phyloP scores from a whole-genome alignment of 2,113 vertebrate species.

The Isurus oxyrinchus region DNA sequence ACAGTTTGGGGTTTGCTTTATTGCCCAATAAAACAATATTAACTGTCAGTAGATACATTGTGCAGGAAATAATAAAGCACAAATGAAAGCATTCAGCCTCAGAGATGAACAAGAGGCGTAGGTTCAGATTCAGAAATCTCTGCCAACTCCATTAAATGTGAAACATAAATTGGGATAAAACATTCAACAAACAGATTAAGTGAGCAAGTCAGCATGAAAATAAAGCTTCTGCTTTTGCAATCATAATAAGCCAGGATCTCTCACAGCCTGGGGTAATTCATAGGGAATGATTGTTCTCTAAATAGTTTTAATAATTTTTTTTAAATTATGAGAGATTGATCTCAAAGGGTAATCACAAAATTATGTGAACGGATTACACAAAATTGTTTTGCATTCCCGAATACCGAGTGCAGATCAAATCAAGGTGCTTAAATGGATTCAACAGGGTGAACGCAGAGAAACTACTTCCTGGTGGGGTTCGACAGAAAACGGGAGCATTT shows the following conservation, averaged over 20 bases:
- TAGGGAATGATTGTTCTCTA: background rate
- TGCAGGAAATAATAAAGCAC: background rate
- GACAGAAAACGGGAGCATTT: background rate
- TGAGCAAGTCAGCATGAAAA: background rate
- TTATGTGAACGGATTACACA: background rate
- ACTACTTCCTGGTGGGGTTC: background rate
- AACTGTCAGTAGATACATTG: background rate
- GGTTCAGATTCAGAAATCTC: background rate
- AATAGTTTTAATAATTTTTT: background rate
- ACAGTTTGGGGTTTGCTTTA: background rate
- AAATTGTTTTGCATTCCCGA: background rate
- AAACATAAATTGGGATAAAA: constrained; percentile 12
- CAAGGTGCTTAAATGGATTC: background rate
- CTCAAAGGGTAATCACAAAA: background rate
- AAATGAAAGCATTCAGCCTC: background rate
- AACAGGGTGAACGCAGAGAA: background rate
- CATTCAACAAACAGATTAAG: constrained; percentile 3
- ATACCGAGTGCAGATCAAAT: background rate
- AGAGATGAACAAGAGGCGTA: background rate
- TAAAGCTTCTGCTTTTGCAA: background rate
- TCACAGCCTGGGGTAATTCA: background rate
- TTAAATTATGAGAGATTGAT: background rate
- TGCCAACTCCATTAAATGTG: constrained; percentile 21
- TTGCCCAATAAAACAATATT: background rate
- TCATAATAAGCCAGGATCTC: background rate